phyloP scores from a whole-genome alignment of 2,113 vertebrate genomes.

The Sebastes fasciatus region DNA sequence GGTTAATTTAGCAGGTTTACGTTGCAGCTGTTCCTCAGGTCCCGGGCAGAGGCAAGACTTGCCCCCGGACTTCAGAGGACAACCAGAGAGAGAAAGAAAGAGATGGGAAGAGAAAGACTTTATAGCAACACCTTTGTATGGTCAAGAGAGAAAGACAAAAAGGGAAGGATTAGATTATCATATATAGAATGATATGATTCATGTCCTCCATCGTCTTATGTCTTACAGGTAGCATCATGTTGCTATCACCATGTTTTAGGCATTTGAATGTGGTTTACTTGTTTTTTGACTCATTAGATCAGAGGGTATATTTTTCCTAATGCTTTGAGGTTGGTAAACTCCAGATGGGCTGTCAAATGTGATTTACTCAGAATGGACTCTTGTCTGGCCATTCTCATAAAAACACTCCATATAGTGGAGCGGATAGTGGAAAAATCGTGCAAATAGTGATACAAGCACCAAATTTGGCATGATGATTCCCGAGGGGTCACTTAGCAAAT shows the following conservation, averaged over 20 bases:
- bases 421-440: too few species aligned
- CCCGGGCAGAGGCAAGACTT: slow-evolving; percentile 54
- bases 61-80: slow-evolving; percentile 66
- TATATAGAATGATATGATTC: neutral
- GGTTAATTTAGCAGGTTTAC: slow-evolving; percentile 83
- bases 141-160: slow-evolving; percentile 2
- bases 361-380: neutral
- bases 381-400: neutral
- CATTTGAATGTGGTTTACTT: neutral
- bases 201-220: neutral
- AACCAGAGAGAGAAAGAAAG: slow-evolving; percentile 23
- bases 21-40: slow-evolving; percentile 82
- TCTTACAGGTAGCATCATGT: neutral
- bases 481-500: too few species aligned
- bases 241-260: neutral
- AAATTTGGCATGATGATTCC: too few species aligned
- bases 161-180: neutral
- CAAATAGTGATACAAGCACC: too few species aligned
- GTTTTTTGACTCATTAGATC: neutral
- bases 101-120: neutral
- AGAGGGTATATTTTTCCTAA: neutral
- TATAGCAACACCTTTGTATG: neutral
- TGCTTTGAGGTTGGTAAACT: neutral
- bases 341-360: neutral
- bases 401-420: neutral